Evolutionary conservation across 2,113 vertebrate species (phyloP).

Genomic region (Synchiropus splendidus): DNA sequence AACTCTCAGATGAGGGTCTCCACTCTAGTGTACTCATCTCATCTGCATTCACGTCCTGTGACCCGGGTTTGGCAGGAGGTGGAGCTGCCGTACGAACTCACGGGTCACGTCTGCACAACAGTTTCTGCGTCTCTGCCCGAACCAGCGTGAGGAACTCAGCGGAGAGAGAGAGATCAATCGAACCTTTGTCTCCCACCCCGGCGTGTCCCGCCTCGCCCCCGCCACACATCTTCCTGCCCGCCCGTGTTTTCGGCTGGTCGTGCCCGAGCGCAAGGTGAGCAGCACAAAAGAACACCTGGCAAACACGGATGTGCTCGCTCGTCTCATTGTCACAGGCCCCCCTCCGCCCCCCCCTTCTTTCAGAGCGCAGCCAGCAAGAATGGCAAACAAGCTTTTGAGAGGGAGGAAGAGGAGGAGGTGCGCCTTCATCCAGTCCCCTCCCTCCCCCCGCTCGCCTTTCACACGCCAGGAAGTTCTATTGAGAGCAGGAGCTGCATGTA

Average conservation of each 20-base stretch:
- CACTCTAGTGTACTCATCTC: slow-evolving; percentile 37
- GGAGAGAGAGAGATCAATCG: too few species aligned
- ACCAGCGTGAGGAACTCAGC: slow-evolving; percentile 18
- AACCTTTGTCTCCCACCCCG: not conserved
- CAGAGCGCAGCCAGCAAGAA: slow-evolving; percentile 58
- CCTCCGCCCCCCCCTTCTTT: slow-evolving; percentile 39
- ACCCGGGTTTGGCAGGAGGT: slow-evolving; percentile 32
- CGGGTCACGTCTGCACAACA: slow-evolving; percentile 7
- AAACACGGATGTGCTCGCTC: slow-evolving; percentile 62
- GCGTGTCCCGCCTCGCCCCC: slow-evolving; percentile 4
- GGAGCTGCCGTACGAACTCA: slow-evolving; percentile 6
- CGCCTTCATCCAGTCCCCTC: slow-evolving; percentile 30
- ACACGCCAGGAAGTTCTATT: slow-evolving; percentile 69
- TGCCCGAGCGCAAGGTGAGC: slow-evolving; percentile 54
- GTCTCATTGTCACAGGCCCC: slow-evolving; percentile 50
- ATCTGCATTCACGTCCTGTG: slow-evolving; percentile 40
- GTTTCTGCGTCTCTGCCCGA: slow-evolving; percentile 31
- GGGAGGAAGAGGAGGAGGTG: slow-evolving; percentile 30
- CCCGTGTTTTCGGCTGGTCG: slow-evolving; percentile 24
- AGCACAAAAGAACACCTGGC: slow-evolving; percentile 74
- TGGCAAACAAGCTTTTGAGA: slow-evolving; percentile 64
- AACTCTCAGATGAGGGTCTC: slow-evolving; percentile 48
- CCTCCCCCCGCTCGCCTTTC: slow-evolving; percentile 54
- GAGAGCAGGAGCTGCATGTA: slow-evolving; percentile 65
- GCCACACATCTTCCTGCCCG: slow-evolving; percentile 5